A percentile compares a stretch with the other conserved stretches of the same genome.
phyloP scores from a whole-genome alignment of 64 coral and sea anemone species.

The Anthopleura sola region DNA sequence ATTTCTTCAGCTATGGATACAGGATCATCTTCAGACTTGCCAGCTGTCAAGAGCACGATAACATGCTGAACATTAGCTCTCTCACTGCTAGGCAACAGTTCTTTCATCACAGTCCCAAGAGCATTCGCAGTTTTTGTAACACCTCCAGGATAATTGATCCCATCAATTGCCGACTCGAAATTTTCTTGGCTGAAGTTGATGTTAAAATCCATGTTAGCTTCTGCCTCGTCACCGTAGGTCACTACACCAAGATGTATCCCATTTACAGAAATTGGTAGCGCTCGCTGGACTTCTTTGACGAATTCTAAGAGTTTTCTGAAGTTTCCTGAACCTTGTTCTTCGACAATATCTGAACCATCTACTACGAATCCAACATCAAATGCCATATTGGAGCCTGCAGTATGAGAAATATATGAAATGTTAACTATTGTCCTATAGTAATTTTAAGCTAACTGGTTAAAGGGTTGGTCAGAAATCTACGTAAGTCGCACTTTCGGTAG shows the following conservation, averaged over 20 bases:
- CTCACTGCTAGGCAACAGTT: constrained; percentile 53
- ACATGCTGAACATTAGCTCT: constrained; percentile 47
- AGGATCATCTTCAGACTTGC: constrained; percentile 59
- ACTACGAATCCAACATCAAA: constrained; percentile 79
- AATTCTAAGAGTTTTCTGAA: constrained; percentile 75
- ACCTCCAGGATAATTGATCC: constrained; percentile 25
- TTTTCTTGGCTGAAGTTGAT: constrained; percentile 21
- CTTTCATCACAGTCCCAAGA: constrained; percentile 44
- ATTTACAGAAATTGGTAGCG: constrained; percentile 37
- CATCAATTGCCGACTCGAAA: constrained; percentile 31
- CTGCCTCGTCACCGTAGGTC: constrained; percentile 42
- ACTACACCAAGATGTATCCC: constrained; percentile 60
- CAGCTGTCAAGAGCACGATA: constrained; percentile 48
- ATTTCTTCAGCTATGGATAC: constrained; percentile 54
- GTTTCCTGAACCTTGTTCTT: constrained; percentile 78
- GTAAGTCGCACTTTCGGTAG: too few species aligned
- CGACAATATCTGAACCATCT: constrained; percentile 65
- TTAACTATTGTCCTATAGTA: background rate
- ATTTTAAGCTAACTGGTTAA: background rate
- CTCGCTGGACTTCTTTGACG: constrained; percentile 50
- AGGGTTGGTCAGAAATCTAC: too few species aligned
- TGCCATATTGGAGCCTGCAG: constrained; percentile 15
- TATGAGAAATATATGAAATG: background rate
- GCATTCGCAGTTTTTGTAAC: constrained; percentile 27
- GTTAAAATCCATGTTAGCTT: constrained; percentile 42